Percentiles rank a stretch among this genome's conserved stretches.
phyloP scores from a whole-genome alignment of 2,797 vertebrate species.

The Bufotes viridis region DNA sequence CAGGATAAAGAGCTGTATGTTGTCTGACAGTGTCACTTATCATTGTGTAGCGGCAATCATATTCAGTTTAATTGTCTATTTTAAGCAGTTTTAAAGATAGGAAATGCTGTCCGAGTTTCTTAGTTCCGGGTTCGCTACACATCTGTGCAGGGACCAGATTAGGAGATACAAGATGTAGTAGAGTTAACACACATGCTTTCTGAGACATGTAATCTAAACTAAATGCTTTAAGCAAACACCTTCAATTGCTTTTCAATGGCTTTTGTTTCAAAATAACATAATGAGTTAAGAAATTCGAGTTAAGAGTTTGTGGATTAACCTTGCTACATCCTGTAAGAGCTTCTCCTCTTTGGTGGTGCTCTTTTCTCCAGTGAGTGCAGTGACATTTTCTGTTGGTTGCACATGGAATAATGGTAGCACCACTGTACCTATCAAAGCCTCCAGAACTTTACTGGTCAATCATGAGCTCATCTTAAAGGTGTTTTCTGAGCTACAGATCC shows the following conservation, averaged over 20 bases:
- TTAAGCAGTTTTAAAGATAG: neutral
- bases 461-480: too few species aligned
- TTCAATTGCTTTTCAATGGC: too few species aligned
- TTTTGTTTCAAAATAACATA: too few species aligned
- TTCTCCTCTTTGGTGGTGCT: neutral
- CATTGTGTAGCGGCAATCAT: constrained; percentile 25
- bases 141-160: neutral
- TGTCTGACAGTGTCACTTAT: constrained; percentile 25
- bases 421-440: neutral
- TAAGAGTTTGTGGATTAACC: too few species aligned
- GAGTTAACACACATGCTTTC: too few species aligned
- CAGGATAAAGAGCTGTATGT: constrained; percentile 28
- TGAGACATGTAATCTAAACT: too few species aligned
- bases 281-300: too few species aligned
- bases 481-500: too few species aligned
- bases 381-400: neutral
- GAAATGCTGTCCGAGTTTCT: neutral
- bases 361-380: neutral
- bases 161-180: too few species aligned
- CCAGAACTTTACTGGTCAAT: neutral
- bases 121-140: neutral
- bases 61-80: neutral
- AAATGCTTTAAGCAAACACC: too few species aligned
- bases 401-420: neutral
- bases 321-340: neutral